Percentiles rank a stretch among this genome's conserved stretches.
These are phyloP conservation scores for Leistus spinibarbis DNA, from an alignment of 2,888 invertebrate species.

Conservation along the genomic window DNA sequence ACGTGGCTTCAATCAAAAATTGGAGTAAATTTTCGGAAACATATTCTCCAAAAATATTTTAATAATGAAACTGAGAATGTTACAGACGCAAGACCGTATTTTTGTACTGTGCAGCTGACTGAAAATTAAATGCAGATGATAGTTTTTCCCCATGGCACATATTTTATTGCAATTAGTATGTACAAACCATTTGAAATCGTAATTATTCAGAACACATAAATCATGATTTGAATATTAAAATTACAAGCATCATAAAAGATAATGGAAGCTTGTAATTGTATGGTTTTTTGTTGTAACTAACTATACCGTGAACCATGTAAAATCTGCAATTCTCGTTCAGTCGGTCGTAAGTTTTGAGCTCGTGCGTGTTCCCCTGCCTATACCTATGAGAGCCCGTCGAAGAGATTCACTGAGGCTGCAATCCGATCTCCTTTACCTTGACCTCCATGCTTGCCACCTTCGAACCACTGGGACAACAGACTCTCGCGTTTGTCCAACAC, in stretches of 20 bases:
- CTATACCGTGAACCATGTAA: constrained; percentile 33
- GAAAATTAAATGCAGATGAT: too few relatives aligned
- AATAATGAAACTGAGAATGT: too few relatives aligned
- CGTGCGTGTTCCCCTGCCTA: neutral
- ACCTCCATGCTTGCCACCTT: constrained; percentile 5
- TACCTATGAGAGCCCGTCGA: neutral
- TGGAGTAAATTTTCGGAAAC: too few relatives aligned
- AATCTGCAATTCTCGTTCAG: constrained; percentile 33
- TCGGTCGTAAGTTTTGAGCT: neutral
- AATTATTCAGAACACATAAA: constrained; percentile 25
- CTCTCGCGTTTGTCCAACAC: neutral
- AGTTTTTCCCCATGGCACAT: neutral
- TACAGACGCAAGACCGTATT: too few relatives aligned
- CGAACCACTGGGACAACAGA: constrained; percentile 5
- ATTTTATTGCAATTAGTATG: neutral
- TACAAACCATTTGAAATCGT: neutral
- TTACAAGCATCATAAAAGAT: constrained; percentile 29
- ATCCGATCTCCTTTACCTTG: constrained; percentile 5
- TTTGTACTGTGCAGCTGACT: too few relatives aligned
- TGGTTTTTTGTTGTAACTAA: constrained; percentile 18
- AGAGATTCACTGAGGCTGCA: neutral
- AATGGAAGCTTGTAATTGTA: constrained; percentile 36
- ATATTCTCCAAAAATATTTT: too few relatives aligned
- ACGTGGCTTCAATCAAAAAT: too few relatives aligned
- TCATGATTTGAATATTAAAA: constrained; percentile 28